Evolutionary conservation across 2,888 invertebrate genomes (phyloP), one percentile per base, ranked within the genome.

Genomic region (Pemphredon lugubris): DNA sequence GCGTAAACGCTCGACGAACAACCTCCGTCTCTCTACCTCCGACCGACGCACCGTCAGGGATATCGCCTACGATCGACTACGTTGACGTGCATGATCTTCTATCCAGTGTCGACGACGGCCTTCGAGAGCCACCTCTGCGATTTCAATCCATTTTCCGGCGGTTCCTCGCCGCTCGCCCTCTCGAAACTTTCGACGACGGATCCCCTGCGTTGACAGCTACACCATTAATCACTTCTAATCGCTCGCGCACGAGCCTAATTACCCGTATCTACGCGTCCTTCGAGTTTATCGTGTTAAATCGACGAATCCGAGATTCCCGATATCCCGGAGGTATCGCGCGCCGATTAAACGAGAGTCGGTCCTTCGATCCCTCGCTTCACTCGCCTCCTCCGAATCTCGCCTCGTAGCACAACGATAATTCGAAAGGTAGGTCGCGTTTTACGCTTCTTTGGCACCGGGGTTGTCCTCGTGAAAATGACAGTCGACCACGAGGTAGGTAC

Each of bases 11-110:
- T n/a, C 34, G 57, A n/a, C 40, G 40, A 40, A 14, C 47, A 20
- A 37, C 57, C n/a, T n/a, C n/a, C n/a, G 37, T 21, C 48, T 32
- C 63, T 42, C 45, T 40, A 58, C 55, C 45, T 67, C 39, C 16
- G 44, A 7, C 23, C 30, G 39, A 44, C 21, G 32, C 44, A 40
- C 37, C 44, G 54, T 55, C 67, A 70, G 66, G 75, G 66, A 77
- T 67, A 34, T 47, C 55, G 59, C 42, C n/a, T 44, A 16, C 58
- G 50, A 59, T 51, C 37, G 20, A 30, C 64, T 6, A 20, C 23
- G 11, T 16, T 50, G 26, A 60, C 51, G 50, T 47, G 26, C 65
- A 53, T 55, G 21, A 30, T n/a, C n/a, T 34, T 18, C 42, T 64
- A 45, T 50, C 48, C 72, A 30, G n/a, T 18, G 14, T 45, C 50